Evolutionary conservation across 1,140 invertebrate genomes (phyloP).

Genomic region (Trichonephila inaurata): DNA sequence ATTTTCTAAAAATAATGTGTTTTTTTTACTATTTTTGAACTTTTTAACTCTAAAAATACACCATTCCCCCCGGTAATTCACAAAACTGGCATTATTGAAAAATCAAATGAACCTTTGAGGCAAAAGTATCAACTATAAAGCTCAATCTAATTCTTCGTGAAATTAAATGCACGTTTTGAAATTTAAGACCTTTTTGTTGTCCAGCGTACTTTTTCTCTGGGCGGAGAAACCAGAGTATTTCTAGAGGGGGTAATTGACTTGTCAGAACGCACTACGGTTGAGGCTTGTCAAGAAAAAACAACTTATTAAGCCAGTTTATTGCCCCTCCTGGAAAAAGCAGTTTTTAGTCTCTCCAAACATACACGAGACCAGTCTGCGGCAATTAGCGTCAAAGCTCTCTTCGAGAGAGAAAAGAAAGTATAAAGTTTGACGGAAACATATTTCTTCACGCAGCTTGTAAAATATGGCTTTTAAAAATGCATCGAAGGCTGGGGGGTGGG

Average conservation of each 20-base stretch:
- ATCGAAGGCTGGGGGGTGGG: background rate
- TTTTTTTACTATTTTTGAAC: too few species aligned
- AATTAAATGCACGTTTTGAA: background rate
- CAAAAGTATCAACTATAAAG: too few species aligned
- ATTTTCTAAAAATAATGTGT: too few species aligned
- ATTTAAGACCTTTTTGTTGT: constrained; percentile 5
- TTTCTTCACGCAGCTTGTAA: background rate
- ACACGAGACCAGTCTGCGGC: constrained; percentile 15
- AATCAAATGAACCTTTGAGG: too few species aligned
- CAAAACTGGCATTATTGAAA: too few species aligned
- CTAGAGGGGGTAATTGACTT: constrained; percentile 41
- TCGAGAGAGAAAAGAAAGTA: background rate
- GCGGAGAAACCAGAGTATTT: constrained; percentile 13
- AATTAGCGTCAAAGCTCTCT: constrained; percentile 36
- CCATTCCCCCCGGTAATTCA: too few species aligned
- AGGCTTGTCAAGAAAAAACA: constrained; percentile 33
- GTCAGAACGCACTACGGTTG: constrained; percentile 34
- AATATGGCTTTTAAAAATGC: constrained; percentile 15
- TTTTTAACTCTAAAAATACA: too few species aligned
- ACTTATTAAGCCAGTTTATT: constrained; percentile 58
- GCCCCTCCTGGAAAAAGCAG: background rate
- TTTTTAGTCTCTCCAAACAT: constrained; percentile 31
- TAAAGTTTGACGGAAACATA: constrained; percentile 13
- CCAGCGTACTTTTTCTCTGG: too few species aligned
- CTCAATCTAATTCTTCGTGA: too few species aligned